These are phyloP conservation scores for Papilio helenus DNA, from an alignment of 1,140 invertebrate genomes.

Conservation along the genomic window DNA sequence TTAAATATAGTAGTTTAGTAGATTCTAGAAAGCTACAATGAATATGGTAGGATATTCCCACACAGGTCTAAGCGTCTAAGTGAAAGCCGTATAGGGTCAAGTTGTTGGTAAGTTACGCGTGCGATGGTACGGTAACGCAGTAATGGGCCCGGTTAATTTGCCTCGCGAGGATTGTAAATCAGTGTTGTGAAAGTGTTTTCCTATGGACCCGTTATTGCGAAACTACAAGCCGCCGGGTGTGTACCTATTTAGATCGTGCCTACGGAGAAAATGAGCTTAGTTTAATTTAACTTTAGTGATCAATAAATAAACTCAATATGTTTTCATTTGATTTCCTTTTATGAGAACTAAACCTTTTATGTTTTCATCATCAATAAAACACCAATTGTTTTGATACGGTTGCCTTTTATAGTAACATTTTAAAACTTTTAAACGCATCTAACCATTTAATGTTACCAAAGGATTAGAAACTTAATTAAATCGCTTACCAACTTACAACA, in stretches of 20 bases:
- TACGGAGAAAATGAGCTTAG: constrained; percentile 23
- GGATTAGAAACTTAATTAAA: not conserved
- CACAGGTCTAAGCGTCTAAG: constrained; percentile 40
- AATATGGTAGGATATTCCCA: constrained; percentile 37
- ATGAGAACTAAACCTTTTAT: not conserved
- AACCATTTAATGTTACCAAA: too few species aligned
- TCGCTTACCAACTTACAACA: not conserved
- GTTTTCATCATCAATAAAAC: not conserved
- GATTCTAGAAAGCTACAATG: constrained; percentile 38
- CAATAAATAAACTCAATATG: constrained; percentile 1
- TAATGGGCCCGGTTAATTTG: constrained; percentile 56
- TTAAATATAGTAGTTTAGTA: constrained; percentile 9
- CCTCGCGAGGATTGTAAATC: constrained; percentile 57
- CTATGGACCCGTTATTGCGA: constrained; percentile 37
- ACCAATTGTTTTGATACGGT: too few species aligned
- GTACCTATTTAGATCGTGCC: constrained; percentile 29
- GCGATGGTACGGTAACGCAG: constrained; percentile 50
- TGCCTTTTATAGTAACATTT: too few species aligned
- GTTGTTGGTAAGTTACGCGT: constrained; percentile 53
- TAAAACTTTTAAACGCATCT: too few species aligned
- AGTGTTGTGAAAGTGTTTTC: constrained; percentile 54
- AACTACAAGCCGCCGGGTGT: constrained; percentile 17
- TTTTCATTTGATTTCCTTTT: not conserved
- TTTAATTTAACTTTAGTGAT: constrained; percentile 25
- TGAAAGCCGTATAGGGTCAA: constrained; percentile 55